Evolutionary conservation across 2,888 invertebrate species (phyloP).

Genomic region (Cheilosia pagana): DNA sequence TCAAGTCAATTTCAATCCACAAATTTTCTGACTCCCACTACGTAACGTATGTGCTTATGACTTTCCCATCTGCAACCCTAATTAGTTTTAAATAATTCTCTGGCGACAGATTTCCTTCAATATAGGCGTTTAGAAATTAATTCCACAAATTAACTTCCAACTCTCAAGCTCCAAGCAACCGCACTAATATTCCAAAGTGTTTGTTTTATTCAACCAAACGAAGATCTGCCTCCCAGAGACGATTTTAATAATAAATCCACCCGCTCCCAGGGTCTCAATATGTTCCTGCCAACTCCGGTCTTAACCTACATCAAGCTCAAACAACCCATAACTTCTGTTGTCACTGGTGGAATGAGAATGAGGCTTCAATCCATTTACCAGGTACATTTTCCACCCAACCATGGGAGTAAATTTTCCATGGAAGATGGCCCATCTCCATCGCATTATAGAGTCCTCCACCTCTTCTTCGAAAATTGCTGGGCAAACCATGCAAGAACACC

Average conservation of each 20-base stretch:
- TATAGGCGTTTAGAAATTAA: conserved; percentile 29
- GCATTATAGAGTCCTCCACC: conserved; percentile 6
- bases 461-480: conserved; percentile 40
- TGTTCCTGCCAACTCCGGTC: conserved; percentile 21
- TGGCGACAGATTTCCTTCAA: background rate
- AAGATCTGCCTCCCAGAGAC: conserved; percentile 13
- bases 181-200: conserved; percentile 39
- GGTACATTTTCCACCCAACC: conserved; percentile 6
- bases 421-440: conserved; percentile 26
- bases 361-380: conserved; percentile 52
- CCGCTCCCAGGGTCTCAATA: conserved; percentile 27
- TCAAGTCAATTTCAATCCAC: no score
- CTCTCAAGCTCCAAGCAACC: background rate
- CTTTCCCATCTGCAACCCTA: background rate
- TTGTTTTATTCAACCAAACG: conserved; percentile 55
- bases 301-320: conserved; percentile 2
- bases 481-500: conserved; percentile 26
- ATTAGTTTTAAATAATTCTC: conserved; percentile 25
- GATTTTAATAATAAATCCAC: conserved; percentile 59
- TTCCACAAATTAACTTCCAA: conserved; percentile 27
- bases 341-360: conserved; percentile 33
- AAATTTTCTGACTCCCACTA: no score
- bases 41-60: conserved; percentile 1
- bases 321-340: conserved; percentile 39
- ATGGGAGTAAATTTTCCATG: conserved; percentile 6